Conservation (phyloP, 2,888 invertebrate species). For the Blastobasis adustella region DNA sequence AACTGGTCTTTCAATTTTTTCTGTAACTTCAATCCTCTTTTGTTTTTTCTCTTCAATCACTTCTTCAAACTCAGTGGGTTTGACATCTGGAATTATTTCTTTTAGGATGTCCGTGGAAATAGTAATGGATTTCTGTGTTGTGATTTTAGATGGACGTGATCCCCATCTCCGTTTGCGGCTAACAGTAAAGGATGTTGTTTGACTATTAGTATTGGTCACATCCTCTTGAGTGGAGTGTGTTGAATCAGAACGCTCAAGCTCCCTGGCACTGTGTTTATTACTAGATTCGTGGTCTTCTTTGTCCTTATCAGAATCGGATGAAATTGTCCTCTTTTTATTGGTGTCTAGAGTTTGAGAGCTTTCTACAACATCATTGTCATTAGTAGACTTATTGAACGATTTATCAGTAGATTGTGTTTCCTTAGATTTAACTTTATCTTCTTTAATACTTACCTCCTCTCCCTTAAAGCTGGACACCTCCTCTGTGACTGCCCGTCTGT, state of each 20-base stretch:
- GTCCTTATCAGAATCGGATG: constrained; percentile 25
- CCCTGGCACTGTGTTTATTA: constrained; percentile 17
- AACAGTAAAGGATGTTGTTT: constrained; percentile 39
- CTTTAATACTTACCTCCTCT: constrained; percentile 59
- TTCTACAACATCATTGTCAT: constrained; percentile 63
- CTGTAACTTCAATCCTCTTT: constrained; percentile 43
- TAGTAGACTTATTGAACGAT: constrained; percentile 38
- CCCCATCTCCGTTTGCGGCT: constrained; percentile 67
- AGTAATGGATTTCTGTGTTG: constrained; percentile 78
- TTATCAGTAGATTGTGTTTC: constrained; percentile 34
- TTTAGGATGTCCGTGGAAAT: constrained; percentile 85
- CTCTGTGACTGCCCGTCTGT: constrained; percentile 20
- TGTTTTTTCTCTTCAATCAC: constrained; percentile 63
- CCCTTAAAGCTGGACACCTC: constrained; percentile 25
- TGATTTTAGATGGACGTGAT: constrained; percentile 54
- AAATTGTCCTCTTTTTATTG: constrained; percentile 24
- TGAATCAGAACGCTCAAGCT: constrained; percentile 29
- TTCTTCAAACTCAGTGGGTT: constrained; percentile 77
- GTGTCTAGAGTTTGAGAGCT: constrained; percentile 29
- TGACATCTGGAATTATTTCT: constrained; percentile 77
- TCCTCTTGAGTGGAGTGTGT: constrained; percentile 30
- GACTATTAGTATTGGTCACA: constrained; percentile 47
- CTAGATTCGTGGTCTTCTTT: constrained; percentile 20
- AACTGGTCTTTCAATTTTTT: constrained; percentile 54
- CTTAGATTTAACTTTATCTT: constrained; percentile 39